Base-by-base conservation (phyloP, 2,888 invertebrate genomes). In the Sinodicranocentrus sp. region DNA sequence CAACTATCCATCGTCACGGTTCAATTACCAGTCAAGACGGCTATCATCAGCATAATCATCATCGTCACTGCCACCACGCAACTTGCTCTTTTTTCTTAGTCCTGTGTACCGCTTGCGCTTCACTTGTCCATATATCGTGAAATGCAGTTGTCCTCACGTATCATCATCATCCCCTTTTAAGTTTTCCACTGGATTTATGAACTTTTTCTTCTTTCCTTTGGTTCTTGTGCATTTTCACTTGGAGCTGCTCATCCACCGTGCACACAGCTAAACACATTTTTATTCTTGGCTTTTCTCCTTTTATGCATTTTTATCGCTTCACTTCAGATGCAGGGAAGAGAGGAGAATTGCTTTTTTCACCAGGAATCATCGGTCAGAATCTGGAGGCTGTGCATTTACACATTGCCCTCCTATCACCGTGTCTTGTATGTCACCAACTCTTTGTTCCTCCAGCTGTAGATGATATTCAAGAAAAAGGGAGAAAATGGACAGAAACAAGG, bases 1-100 rank as follows among this genome's bases (percentile, higher is more conserved):
- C 33, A 28, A 33, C 59, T 63, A 73, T 63, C 61, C 73, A 63
- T 73, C 28, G 73, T 73, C 73, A 73, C 73, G 73, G 73, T 73
- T 73, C 73, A 73, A 73, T 73, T 73, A 73, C 63, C 48, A 73
- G 73, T 73, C 73, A 73, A 73, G 73, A 63, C 73, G 61, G 63
- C 63, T 63, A 73, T 73, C 73, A 73, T 61, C 73, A 73, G 43
- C 44, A 73, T 72, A 59, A 72, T 72, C 72, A 72, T 72, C 72
- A 10, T 33, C 33, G 33, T 33, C 33, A 33, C 33, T 33, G 10
- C 33, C 33, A 10, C 3, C 33, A 33, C 33, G 33, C 33, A 33
- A 33, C 33, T 33, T 33, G 33, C 33, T 6, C 33, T 33, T 10
- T 33, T 33, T 33, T 33, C 5, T n/a, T n/a, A n/a, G n/a, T n/a